Conservation (phyloP, 2,888 invertebrate species). For the Papilio protenor region DNA sequence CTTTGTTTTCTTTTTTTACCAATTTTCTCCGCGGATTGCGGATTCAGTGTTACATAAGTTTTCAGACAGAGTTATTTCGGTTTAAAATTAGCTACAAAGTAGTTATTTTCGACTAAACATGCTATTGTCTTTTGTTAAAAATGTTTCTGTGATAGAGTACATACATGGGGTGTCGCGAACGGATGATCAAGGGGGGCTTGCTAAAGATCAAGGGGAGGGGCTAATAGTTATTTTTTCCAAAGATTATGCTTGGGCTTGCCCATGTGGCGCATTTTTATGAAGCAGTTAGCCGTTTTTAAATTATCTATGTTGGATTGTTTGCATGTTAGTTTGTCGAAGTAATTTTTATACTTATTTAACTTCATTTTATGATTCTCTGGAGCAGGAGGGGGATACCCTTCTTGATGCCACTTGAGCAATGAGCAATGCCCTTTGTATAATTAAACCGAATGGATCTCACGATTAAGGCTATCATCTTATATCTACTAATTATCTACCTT, state of each 20-base stretch:
- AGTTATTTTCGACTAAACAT: background rate
- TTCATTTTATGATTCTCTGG: no score
- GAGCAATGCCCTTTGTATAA: background rate
- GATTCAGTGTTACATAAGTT: conserved; percentile 41
- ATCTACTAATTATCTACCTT: background rate
- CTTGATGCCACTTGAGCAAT: background rate
- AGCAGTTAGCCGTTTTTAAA: no score
- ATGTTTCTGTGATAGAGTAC: background rate
- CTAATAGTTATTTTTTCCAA: no score
- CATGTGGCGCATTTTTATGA: no score
- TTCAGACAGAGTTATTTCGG: conserved; percentile 37
- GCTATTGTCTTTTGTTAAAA: background rate
- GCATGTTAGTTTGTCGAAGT: no score
- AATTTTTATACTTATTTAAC: no score
- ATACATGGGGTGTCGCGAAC: no score
- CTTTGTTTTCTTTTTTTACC: conserved; percentile 56
- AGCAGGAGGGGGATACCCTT: no score
- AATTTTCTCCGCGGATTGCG: conserved; percentile 54
- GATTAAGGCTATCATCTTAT: background rate
- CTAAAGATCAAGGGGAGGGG: no score
- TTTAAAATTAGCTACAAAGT: conserved; percentile 25
- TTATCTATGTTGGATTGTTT: no score
- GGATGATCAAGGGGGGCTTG: no score
- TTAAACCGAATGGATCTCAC: background rate
- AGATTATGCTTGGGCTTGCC: no score